Percentiles rank a stretch among this genome's conserved stretches.
Conservation (phyloP, 2,113 vertebrate genomes). For the Bufo bufo region DNA sequence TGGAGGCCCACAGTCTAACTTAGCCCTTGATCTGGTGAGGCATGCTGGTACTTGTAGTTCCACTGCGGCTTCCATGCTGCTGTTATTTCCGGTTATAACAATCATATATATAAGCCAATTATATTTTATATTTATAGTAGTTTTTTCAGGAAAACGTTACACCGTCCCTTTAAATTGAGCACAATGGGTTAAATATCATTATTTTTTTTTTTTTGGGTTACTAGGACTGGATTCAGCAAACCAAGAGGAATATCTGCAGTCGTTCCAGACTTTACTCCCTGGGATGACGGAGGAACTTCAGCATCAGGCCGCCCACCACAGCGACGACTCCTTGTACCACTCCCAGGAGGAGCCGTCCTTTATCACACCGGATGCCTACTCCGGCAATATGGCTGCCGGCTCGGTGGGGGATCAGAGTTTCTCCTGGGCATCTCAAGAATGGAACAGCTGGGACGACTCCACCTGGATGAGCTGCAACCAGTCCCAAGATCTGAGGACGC, state of each 20-base stretch:
- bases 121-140: not conserved
- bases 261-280: slow-evolving; percentile 5
- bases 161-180: not conserved
- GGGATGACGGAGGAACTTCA: not conserved
- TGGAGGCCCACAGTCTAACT: not conserved
- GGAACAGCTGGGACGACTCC: slow-evolving; percentile 46
- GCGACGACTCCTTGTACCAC: slow-evolving; percentile 31
- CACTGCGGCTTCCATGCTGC: not conserved
- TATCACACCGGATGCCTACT: not conserved
- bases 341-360: not conserved
- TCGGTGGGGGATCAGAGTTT: slow-evolving; percentile 34
- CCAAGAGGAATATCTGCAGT: slow-evolving; percentile 31
- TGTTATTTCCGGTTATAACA: too few relatives aligned
- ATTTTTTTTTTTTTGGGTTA: not conserved
- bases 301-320: not conserved
- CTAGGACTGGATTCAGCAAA: not conserved
- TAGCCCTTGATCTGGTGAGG: not conserved
- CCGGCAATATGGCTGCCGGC: not conserved
- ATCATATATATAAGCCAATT: too few relatives aligned
- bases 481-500: not conserved
- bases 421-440: slow-evolving; percentile 49
- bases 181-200: not conserved
- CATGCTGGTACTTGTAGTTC: slow-evolving; percentile 17
- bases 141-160: too few relatives aligned
- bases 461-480: slow-evolving; percentile 33